These are phyloP conservation scores for Cistogaster globosa DNA, from an alignment of 2,888 invertebrate species.

Conservation along the genomic window DNA sequence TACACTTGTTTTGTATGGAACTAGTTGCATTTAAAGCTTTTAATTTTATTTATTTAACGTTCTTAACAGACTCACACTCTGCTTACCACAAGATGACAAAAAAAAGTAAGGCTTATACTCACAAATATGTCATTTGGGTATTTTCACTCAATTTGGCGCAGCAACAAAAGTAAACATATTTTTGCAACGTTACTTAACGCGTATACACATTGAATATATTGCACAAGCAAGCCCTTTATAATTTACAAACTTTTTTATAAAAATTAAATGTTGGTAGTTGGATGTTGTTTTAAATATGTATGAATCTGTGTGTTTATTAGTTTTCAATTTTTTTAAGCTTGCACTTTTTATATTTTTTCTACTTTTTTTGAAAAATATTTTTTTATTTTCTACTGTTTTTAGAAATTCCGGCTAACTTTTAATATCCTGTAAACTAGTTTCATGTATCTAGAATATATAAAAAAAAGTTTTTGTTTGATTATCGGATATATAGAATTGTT, in stretches of 20 bases:
- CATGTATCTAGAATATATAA: conserved; percentile 8
- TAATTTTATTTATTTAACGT: conserved; percentile 56
- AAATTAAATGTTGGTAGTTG: too few species aligned
- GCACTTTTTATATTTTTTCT: background rate
- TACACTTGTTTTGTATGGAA: conserved; percentile 41
- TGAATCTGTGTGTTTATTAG: background rate
- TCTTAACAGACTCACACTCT: background rate
- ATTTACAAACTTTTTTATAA: too few species aligned
- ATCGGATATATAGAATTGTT: conserved; percentile 21
- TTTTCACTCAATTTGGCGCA: conserved; percentile 24
- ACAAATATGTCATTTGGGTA: conserved; percentile 4
- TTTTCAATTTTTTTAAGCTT: conserved; percentile 4
- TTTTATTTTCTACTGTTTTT: background rate
- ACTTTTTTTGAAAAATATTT: conserved; percentile 8
- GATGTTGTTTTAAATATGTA: background rate
- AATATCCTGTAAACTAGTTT: conserved; percentile 32
- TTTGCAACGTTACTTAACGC: too few species aligned
- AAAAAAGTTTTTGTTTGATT: conserved; percentile 48
- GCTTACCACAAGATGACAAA: background rate
- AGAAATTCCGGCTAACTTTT: conserved; percentile 10
- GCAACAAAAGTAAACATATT: background rate
- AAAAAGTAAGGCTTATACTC: background rate
- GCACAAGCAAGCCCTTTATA: too few species aligned
- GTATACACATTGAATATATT: background rate
- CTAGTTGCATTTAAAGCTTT: conserved; percentile 45